These are phyloP conservation scores for Drosophila baimaii DNA, from an alignment of 1,140 invertebrate species.

Conservation along the genomic window DNA sequence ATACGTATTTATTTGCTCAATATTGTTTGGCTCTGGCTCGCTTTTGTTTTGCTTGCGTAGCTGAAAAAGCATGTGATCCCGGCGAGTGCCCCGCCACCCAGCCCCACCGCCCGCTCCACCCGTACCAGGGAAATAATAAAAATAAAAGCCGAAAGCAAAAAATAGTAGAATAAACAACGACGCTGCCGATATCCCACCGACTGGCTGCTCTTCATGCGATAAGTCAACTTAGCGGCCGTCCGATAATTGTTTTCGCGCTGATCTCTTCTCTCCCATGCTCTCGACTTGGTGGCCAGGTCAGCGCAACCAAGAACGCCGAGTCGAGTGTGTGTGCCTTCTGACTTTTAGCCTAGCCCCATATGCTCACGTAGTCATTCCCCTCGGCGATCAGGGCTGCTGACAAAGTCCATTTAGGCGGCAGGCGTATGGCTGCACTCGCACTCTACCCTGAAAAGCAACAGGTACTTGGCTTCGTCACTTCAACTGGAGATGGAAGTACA, in stretches of 20 bases:
- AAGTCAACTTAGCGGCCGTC: slow-evolving; percentile 56
- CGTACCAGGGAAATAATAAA: slow-evolving; percentile 42
- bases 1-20: slow-evolving; percentile 66
- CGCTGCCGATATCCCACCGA: slow-evolving; percentile 20
- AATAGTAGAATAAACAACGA: slow-evolving; percentile 56
- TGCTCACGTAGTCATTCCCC: slow-evolving; percentile 33
- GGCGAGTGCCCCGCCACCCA: slow-evolving; percentile 49
- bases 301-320: slow-evolving; percentile 24
- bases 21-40: slow-evolving; percentile 70
- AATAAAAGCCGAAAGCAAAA: slow-evolving; percentile 50
- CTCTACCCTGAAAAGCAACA: slow-evolving; percentile 10
- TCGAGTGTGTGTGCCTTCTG: slow-evolving; percentile 24
- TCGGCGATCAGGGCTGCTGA: slow-evolving; percentile 32
- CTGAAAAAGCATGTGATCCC: slow-evolving; percentile 81
- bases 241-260: slow-evolving; percentile 61
- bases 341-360: slow-evolving; percentile 26
- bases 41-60: slow-evolving; percentile 82
- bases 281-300: slow-evolving; percentile 45
- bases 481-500: neutral
- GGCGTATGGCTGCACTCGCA: slow-evolving; percentile 21
- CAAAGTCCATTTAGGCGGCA: slow-evolving; percentile 50
- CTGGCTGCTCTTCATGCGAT: slow-evolving; percentile 20
- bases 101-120: neutral
- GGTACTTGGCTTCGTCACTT: neutral
- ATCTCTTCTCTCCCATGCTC: slow-evolving; percentile 27